A percentile compares a stretch with the other conserved stretches of the same genome.
phyloP scores from a whole-genome alignment of 92 coral and sea anemone species.

The Palythoa heliodiscus region DNA sequence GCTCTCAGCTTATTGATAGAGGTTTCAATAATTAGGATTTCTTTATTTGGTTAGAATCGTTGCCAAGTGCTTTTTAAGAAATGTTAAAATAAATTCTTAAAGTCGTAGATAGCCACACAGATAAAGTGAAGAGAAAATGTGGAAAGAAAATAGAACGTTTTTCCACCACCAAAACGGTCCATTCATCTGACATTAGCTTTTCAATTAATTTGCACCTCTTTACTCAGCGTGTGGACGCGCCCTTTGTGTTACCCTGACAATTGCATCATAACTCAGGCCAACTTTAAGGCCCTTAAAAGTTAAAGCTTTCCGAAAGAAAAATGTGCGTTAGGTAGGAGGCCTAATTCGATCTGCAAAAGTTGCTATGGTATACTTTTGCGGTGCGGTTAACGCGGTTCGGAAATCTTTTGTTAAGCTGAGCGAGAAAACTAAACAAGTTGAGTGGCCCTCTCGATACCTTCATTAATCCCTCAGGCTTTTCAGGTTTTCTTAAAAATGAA shows the following conservation, averaged over 20 bases:
- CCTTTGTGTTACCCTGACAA: slow-evolving; percentile 9
- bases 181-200: neutral
- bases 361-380: neutral
- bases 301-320: neutral
- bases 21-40: neutral
- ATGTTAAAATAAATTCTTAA: too few relatives aligned
- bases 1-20: neutral
- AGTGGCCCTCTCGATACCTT: neutral
- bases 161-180: neutral
- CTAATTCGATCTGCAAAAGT: neutral
- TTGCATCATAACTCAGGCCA: neutral
- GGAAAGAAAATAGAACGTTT: neutral
- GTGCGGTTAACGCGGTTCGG: neutral
- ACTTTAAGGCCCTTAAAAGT: neutral
- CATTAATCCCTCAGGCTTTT: neutral
- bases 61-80: too few relatives aligned
- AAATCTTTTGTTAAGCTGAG: neutral
- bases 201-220: neutral
- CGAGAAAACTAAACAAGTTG: neutral
- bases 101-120: too few relatives aligned
- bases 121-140: neutral
- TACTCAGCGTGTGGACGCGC: neutral
- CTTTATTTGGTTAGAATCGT: too few relatives aligned
- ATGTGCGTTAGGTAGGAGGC: neutral
- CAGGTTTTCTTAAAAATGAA: neutral